Base-by-base conservation (phyloP, 2,888 invertebrate genomes). In the Epirrhoe tristata region DNA sequence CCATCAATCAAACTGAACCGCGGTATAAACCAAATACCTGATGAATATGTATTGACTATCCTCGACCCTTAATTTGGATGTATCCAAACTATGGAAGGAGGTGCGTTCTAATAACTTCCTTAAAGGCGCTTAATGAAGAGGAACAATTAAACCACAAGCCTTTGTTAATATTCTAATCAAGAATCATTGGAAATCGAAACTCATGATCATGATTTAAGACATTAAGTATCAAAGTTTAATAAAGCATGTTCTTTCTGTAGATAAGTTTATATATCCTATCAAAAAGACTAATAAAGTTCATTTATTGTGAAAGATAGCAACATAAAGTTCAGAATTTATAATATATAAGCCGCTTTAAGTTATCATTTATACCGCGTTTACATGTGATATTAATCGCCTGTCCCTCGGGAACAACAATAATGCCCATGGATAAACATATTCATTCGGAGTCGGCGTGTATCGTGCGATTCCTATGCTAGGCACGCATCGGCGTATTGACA, bases 401-500 rank as follows among this genome's bases (percentile, higher is more conserved):
- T 85, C 85, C 85, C 84, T 76, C 73, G 82, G 82, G 86, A 85
- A 84, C 71, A 82, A 86, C 86, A 87, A 89, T 83, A 86, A 85
- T 84, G 84, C 82, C 80, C 81, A 86, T 82, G 85, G 87, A 86
- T 87, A 89, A 89, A 90, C 87, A 89, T 87, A 86, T 85, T 85
- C 85, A 88, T 91, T 85, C 83, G 86, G 85, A 85, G 86, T 81
- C 80, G 80, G 77, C 73, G 80, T 56, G 24, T 83, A 86, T 83
- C 84, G 80, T 75, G 72, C 82, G 80, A 84, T 89, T 86, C 81
- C 78, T 84, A 91, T 86, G 85, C 90, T 77, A 81, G 81, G 81
- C 92, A 91, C 91, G 92, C 89, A 87, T 87, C 84, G 80, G 83
- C 83, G 86, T 88, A 89, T 86, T 85, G 85, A 88, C 88, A 89